These are phyloP conservation scores for Calosoma granatense DNA, from an alignment of 1,140 invertebrate species.

Conservation along the genomic window DNA sequence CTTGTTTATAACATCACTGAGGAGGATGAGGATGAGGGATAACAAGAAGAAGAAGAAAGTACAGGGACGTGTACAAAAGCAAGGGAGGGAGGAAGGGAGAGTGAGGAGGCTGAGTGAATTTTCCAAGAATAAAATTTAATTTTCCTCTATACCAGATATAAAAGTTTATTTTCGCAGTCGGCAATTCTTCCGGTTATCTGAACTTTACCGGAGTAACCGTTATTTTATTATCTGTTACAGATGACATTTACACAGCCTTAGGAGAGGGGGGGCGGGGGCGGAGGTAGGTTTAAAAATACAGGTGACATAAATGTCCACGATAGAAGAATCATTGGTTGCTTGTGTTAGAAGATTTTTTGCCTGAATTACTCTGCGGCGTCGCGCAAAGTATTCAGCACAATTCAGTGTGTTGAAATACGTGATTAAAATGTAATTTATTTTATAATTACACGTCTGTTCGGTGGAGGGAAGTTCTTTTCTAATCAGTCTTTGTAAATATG, in stretches of 20 bases:
- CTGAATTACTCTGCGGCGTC: no score
- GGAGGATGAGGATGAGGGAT: background rate
- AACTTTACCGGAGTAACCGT: background rate
- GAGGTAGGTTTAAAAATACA: no score
- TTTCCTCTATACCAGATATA: background rate
- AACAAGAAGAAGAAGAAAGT: background rate
- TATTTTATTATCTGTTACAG: slow-evolving; percentile 9
- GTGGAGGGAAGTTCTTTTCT: no score
- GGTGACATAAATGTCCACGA: no score
- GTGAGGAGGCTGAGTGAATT: background rate
- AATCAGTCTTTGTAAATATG: no score
- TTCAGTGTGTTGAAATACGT: no score
- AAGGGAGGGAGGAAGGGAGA: background rate
- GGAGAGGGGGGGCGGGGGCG: no score
- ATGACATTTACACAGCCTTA: background rate
- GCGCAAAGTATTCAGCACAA: no score
- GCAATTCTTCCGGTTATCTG: background rate
- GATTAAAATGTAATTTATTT: no score
- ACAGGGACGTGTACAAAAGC: background rate
- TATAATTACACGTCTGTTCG: no score
- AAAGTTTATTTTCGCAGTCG: slow-evolving; percentile 2
- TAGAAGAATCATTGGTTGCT: no score
- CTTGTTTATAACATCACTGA: background rate
- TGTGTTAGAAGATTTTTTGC: no score
- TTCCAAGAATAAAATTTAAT: slow-evolving; percentile 4